Base-by-base conservation (phyloP, 2,113 vertebrate genomes). In the Cavia porcellus region DNA sequence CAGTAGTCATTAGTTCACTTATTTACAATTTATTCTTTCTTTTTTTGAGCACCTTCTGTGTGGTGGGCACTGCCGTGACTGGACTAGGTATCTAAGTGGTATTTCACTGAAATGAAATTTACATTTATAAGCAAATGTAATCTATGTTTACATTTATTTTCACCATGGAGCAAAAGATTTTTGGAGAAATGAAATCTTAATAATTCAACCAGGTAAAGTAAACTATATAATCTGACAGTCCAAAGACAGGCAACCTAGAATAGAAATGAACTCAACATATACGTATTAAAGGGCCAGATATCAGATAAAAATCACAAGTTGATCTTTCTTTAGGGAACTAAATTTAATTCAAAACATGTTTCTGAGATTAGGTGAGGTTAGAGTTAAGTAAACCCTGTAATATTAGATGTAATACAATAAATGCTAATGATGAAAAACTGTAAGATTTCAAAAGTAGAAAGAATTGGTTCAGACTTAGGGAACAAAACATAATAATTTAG, bases 41-140 rank as follows among this genome's bases (percentile, higher is more conserved):
- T 83, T 32, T 52, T 85, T 81, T 55, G 12, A 90, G 82, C 8
- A 88, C 13, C 25, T 85, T 45, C n/a, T 74, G 24, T 81, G 35
- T 75, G 47, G 52, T 3, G 74, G 70, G 32, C 38, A 88, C 47
- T 92, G 19, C 68, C 95, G 72, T 84, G 47, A 20, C n/a, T 82
- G 17, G 62, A 90, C 55, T 88, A 19, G 50, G 30, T 68, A 82
- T 57, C 74, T 94, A 93, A 42, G 55, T 22, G 50, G 32, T 20
- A 92, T 70, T 47, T 81, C n/a, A 82, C 66, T 89, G 81, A 6
- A 94, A 52, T 62, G 62, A 1, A 95, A 92, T 92, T 61, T 66
- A 81, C 45, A 85, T 45, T 88, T 89, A 75, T 80, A 96, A 95
- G n/a, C 81, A 97, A 96, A 85, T 19, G 38, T 50, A 50, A 86